A percentile compares a stretch with the other conserved stretches of the same genome.
phyloP scores from a whole-genome alignment of 2,888 invertebrate genomes.

The Scrobipalpa atriplicella region DNA sequence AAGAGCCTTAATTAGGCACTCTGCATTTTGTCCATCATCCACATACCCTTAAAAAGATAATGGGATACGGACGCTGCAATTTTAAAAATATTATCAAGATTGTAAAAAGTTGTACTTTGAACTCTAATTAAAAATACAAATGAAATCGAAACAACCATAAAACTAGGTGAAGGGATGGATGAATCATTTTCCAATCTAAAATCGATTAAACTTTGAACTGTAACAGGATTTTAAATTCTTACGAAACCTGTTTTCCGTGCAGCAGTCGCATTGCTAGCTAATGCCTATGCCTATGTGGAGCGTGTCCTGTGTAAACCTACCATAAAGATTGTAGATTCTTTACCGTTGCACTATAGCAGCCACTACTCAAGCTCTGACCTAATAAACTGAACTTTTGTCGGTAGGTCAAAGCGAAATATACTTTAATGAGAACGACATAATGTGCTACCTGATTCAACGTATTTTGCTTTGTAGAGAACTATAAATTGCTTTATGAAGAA shows the following conservation, averaged over 20 bases:
- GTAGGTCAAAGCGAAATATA: conserved; percentile 17
- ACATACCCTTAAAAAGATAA: too few species aligned
- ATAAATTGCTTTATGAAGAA: not conserved
- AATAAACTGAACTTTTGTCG: conserved; percentile 21
- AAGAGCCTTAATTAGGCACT: too few species aligned
- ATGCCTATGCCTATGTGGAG: conserved; percentile 4
- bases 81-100: too few species aligned
- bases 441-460: not conserved
- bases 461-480: not conserved
- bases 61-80: too few species aligned
- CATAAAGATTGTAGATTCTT: conserved; percentile 4
- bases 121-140: too few species aligned
- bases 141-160: too few species aligned
- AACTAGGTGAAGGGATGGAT: too few species aligned
- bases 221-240: not conserved
- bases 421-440: conserved; percentile 12
- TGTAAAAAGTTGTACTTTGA: too few species aligned
- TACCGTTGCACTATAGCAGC: conserved; percentile 15
- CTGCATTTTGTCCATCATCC: too few species aligned
- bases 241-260: conserved; percentile 3
- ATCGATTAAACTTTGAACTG: not conserved
- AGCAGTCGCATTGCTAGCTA: not conserved
- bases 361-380: conserved; percentile 18
- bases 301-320: conserved; percentile 9
- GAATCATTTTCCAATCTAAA: not conserved